phyloP scores from a whole-genome alignment of 1,140 invertebrate species.

The Phymastichus coffea region DNA sequence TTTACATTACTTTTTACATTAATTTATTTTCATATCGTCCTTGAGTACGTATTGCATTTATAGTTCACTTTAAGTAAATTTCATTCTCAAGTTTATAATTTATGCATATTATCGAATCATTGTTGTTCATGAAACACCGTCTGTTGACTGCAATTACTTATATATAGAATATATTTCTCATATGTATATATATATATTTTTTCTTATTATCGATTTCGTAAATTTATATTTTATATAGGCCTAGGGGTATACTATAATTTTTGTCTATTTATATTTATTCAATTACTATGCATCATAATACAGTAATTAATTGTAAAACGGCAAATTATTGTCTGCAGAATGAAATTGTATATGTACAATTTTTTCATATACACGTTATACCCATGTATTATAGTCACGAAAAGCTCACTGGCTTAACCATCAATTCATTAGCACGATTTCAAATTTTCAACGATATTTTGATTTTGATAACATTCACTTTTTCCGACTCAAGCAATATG shows the following conservation, averaged over 20 bases:
- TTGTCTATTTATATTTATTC: conserved; percentile 28
- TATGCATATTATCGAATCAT: conserved; percentile 8
- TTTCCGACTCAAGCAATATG: not conserved
- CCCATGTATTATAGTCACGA: conserved; percentile 43
- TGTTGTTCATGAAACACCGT: not conserved
- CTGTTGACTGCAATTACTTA: no score
- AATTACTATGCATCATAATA: conserved; percentile 39
- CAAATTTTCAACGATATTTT: not conserved
- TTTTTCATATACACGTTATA: conserved; percentile 29
- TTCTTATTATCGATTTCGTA: conserved; percentile 4
- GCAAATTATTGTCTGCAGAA: conserved; percentile 55
- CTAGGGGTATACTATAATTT: conserved; percentile 36
- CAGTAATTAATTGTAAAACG: conserved; percentile 51
- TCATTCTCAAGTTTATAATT: conserved; percentile 31
- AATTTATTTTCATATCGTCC: conserved; percentile 27
- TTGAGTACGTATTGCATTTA: conserved; percentile 49
- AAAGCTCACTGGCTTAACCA: conserved; percentile 54
- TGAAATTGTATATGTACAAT: conserved; percentile 36
- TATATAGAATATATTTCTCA: no score
- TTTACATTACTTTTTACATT: conserved; percentile 15
- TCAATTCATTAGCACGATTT: conserved; percentile 20
- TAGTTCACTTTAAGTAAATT: conserved; percentile 37
- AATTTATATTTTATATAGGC: not conserved
- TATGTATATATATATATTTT: conserved; percentile 24
- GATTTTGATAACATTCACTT: conserved; percentile 8